These are phyloP conservation scores for Notocelia uddmanniana DNA, from an alignment of 2,888 invertebrate genomes.

Conservation along the genomic window DNA sequence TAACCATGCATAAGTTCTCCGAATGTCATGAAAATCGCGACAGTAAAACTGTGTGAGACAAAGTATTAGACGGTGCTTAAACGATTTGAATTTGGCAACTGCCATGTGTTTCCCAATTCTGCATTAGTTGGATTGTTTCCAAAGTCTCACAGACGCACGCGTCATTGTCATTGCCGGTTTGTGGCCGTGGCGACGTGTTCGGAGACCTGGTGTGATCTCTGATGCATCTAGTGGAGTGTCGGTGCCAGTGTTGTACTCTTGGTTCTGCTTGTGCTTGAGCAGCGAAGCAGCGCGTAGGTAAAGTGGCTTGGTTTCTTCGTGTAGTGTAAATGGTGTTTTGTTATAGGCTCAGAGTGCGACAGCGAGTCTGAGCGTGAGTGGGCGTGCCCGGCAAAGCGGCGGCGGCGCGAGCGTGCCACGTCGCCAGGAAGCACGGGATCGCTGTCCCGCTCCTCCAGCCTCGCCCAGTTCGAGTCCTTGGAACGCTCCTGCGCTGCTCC, in stretches of 20 bases:
- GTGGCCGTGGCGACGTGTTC: constrained; percentile 60
- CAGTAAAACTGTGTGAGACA: constrained; percentile 9
- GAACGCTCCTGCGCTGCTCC: constrained; percentile 87
- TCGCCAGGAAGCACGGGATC: constrained; percentile 83
- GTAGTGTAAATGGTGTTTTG: constrained; percentile 51
- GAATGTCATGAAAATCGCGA: background rate
- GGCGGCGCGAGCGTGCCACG: constrained; percentile 86
- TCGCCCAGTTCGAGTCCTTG: constrained; percentile 94
- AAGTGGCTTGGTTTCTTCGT: background rate
- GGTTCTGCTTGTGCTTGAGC: background rate
- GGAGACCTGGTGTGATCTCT: constrained; percentile 28
- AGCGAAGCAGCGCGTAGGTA: background rate
- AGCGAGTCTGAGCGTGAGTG: constrained; percentile 86
- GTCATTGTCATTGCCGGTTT: constrained; percentile 77
- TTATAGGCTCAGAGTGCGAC: constrained; percentile 83
- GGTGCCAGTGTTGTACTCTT: background rate
- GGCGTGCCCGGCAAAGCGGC: constrained; percentile 89
- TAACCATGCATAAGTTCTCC: constrained; percentile 6
- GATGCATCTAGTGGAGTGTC: background rate
- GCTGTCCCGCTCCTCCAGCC: constrained; percentile 91
- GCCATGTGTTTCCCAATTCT: constrained; percentile 55
- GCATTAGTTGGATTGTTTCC: constrained; percentile 68
- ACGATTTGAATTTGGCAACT: constrained; percentile 51
- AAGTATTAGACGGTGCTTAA: constrained; percentile 24
- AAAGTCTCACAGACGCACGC: constrained; percentile 64